Evolutionary conservation across 1,140 invertebrate species (phyloP), one percentile per base, ranked within the genome.

Genomic region (Trachelipus rathkii): DNA sequence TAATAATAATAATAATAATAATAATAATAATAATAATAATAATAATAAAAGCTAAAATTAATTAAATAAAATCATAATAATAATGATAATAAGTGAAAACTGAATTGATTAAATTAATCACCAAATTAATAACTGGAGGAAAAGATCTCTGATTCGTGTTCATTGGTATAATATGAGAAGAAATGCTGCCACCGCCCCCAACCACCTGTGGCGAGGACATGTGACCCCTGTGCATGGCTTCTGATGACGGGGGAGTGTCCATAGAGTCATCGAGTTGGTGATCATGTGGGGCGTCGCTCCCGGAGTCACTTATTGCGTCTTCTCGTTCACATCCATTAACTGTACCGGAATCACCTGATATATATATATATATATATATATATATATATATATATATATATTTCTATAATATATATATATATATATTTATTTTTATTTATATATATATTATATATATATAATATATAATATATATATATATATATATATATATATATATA

Each of bases 191-290:
- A 21, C 8, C 74, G 44, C 11, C 73, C 44, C 21, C 73, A 21
- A 13, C 78, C 75, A 1, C 78, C 75, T 60, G 50, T 60, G 50
- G 50, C 11, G 50, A 19, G 50, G 50, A 60, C 50, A 60, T 60
- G 50, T 60, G 50, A 60, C 50, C 50, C 50, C 50, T 60, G 50
- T 60, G 50, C 19, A 60, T 15, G 50, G 50, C 50, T 60, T 60
- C 50, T 60, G 66, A 74, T 11, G 78, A 77, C 19, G 75, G 75
- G 19, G 79, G 74, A 45, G 76, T 74, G 50, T 80, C 79, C 79
- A 80, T 80, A 44, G 79, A 80, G 74, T 80, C 79, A 69, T 80
- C 79, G 13, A 80, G 75, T 23, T 60, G 19, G 67, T 78, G 74
- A 71, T 80, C 71, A 19, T 80, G 74, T 13, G 66, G 72, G 23